These are phyloP conservation scores for Oreochromis aureus DNA, from an alignment of 2,113 vertebrate species.

Conservation along the genomic window DNA sequence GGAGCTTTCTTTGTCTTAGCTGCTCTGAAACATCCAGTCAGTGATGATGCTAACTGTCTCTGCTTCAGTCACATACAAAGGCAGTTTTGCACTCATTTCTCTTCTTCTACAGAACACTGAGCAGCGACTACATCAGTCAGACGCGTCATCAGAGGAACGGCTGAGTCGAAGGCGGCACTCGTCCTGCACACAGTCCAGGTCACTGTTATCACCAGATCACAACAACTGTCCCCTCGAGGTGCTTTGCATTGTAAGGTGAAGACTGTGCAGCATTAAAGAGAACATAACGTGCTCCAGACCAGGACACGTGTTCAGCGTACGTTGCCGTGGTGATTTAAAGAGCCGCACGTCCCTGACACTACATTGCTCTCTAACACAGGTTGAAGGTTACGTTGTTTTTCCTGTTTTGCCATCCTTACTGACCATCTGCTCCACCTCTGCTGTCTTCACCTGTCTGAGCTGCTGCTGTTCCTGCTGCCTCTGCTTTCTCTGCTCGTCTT, in stretches of 20 bases:
- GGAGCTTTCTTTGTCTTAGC: neutral
- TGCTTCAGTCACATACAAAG: neutral
- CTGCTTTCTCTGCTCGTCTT: neutral
- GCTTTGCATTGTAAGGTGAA: neutral
- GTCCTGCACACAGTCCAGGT: neutral
- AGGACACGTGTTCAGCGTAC: neutral
- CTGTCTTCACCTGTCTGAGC: neutral
- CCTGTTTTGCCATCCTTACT: neutral
- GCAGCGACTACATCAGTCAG: neutral
- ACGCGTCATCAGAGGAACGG: neutral
- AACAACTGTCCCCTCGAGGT: neutral
- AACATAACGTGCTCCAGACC: neutral
- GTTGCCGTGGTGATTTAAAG: neutral
- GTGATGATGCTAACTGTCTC: neutral
- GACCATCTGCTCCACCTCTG: neutral
- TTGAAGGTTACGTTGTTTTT: neutral
- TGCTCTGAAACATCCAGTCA: neutral
- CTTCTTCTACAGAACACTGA: neutral
- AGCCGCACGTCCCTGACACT: neutral
- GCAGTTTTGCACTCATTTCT: fast-evolving
- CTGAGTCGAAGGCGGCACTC: neutral
- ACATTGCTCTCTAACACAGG: neutral
- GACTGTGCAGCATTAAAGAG: too few relatives aligned
- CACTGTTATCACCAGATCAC: neutral
- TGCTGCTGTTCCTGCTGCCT: neutral